phyloP scores from a whole-genome alignment of 2,113 vertebrate species.

The Lipotes vexillifer region DNA sequence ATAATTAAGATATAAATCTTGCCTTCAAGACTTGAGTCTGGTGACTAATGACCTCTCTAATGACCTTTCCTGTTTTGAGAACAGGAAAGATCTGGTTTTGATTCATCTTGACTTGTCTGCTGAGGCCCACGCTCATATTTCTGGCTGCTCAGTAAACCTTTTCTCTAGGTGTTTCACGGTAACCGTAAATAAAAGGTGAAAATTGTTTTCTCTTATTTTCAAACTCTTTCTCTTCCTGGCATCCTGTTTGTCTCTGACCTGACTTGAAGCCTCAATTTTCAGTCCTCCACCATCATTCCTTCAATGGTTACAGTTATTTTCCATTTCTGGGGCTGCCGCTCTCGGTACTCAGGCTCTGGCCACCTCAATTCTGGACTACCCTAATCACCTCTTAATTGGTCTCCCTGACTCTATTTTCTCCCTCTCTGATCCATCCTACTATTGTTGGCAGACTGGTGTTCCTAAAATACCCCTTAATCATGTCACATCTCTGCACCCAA shows the following conservation, averaged over 20 bases:
- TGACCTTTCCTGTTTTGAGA: neutral
- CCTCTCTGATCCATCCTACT: neutral
- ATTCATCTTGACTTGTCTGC: neutral
- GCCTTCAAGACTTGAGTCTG: neutral
- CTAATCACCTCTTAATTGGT: neutral
- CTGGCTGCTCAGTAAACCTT: neutral
- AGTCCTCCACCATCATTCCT: too few relatives aligned
- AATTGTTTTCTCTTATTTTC: neutral
- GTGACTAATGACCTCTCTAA: neutral
- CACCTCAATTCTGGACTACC: neutral
- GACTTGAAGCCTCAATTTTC: neutral
- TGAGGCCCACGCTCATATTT: neutral
- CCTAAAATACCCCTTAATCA: conserved; percentile 2
- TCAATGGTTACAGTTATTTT: neutral
- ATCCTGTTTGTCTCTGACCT: neutral
- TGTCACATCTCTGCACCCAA: neutral
- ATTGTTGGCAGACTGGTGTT: neutral
- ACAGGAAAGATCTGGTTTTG: neutral
- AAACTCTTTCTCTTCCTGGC: neutral
- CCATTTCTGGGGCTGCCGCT: neutral
- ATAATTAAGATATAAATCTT: neutral
- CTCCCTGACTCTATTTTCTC: neutral
- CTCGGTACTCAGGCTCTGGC: too few relatives aligned
- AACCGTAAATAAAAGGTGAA: neutral
- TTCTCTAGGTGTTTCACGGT: neutral